Percentiles rank a stretch among this genome's conserved stretches.
Conservation (phyloP, 2,797 vertebrate genomes). For the Myripristis jacobus region DNA sequence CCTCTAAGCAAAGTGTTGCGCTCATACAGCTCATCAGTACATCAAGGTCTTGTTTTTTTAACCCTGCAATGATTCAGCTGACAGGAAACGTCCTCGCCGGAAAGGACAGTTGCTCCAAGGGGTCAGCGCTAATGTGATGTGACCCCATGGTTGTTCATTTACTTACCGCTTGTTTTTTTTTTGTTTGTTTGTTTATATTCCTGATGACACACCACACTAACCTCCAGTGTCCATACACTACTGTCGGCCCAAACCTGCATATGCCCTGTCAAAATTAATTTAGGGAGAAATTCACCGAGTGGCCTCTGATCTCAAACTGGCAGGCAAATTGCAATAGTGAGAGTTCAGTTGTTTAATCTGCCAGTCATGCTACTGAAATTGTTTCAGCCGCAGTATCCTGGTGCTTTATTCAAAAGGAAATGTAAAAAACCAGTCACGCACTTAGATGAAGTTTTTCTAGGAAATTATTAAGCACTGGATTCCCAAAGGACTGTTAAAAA, state of each 20-base stretch:
- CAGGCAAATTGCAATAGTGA: conserved; percentile 16
- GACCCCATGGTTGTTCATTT: conserved; percentile 49
- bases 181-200: conserved; percentile 42
- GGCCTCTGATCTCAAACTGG: conserved; percentile 54
- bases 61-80: conserved; percentile 17
- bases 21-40: conserved; percentile 6
- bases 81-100: neutral
- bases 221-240: conserved; percentile 39
- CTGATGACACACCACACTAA: conserved; percentile 38
- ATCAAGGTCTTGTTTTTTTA: conserved; percentile 32
- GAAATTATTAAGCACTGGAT: neutral
- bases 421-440: neutral
- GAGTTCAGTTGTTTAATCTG: conserved; percentile 39
- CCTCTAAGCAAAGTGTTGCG: neutral
- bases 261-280: conserved; percentile 53
- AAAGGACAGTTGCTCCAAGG: no score
- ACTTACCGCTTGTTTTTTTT: conserved; percentile 45
- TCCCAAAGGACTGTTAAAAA: neutral
- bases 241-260: conserved; percentile 49
- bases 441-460: neutral
- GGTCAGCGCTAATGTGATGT: conserved; percentile 51
- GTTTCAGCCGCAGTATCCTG: conserved; percentile 17
- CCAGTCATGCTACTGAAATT: conserved; percentile 17
- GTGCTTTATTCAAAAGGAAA: conserved; percentile 33
- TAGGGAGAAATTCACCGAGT: conserved; percentile 60